phyloP scores from a whole-genome alignment of 2,113 vertebrate genomes.

The Zeus faber region DNA sequence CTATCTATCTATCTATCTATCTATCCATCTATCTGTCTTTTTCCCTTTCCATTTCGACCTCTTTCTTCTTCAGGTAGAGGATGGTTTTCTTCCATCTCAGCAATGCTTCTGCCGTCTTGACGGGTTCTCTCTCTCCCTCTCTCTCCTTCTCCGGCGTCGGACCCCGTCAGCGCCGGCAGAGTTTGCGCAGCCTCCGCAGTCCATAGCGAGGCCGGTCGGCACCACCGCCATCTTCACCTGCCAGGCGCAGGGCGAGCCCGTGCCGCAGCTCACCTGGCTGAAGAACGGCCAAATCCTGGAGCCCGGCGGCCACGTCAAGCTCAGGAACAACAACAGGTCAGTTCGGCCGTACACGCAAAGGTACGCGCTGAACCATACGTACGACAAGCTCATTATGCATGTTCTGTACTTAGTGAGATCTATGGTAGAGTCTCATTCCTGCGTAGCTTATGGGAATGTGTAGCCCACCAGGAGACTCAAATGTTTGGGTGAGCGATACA shows the following conservation, averaged over 20 bases:
- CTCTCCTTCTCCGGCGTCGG: slow-evolving; percentile 2
- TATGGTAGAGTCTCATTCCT: too few relatives aligned
- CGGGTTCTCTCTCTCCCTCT: not conserved
- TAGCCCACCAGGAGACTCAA: too few relatives aligned
- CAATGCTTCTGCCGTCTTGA: too few relatives aligned
- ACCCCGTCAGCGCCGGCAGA: slow-evolving; percentile 87
- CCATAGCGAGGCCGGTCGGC: slow-evolving; percentile 88
- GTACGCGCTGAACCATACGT: too few relatives aligned
- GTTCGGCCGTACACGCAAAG: too few relatives aligned
- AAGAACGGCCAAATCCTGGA: slow-evolving; percentile 94
- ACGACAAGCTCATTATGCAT: too few relatives aligned
- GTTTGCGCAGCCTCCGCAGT: slow-evolving; percentile 94
- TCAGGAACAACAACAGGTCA: slow-evolving; percentile 97
- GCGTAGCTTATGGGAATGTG: too few relatives aligned
- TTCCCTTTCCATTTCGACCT: not conserved
- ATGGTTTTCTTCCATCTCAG: too few relatives aligned
- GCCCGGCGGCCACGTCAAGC: slow-evolving; percentile 86
- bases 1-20: not conserved
- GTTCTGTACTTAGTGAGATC: too few relatives aligned
- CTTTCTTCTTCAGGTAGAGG: too few relatives aligned
- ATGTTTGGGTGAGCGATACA: too few relatives aligned
- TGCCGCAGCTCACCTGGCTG: slow-evolving; percentile 93
- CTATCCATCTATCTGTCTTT: not conserved
- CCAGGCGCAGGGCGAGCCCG: slow-evolving; percentile 89
- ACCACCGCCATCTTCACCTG: slow-evolving; percentile 96